A percentile compares a stretch with the other conserved stretches of the same genome.
Conservation (phyloP, 2,888 invertebrate genomes). For the Caenorhabditis sulstoni region DNA sequence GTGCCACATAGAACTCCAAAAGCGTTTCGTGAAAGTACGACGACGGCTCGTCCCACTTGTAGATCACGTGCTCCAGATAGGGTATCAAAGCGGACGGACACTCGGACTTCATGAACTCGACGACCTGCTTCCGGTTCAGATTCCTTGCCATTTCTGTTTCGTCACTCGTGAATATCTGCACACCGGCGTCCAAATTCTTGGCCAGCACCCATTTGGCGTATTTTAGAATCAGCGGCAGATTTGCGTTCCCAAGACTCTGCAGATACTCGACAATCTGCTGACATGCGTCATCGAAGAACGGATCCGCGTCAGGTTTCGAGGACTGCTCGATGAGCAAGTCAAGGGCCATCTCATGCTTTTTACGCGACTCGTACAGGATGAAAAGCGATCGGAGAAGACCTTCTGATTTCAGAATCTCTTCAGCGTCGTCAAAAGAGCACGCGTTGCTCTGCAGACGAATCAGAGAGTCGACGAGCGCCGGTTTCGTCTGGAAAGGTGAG, state of each 20-base stretch:
- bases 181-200: slow-evolving; percentile 90
- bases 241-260: slow-evolving; percentile 83
- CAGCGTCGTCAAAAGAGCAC: slow-evolving; percentile 94
- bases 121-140: slow-evolving; percentile 90
- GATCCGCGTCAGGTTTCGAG: slow-evolving; percentile 85
- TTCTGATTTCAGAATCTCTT: slow-evolving; percentile 86
- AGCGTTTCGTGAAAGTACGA: slow-evolving; percentile 92
- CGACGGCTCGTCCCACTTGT: slow-evolving; percentile 90
- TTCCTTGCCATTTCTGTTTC: slow-evolving; percentile 89
- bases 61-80: slow-evolving; percentile 94
- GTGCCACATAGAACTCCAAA: slow-evolving; percentile 91
- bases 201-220: slow-evolving; percentile 94
- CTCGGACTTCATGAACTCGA: slow-evolving; percentile 91
- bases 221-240: slow-evolving; percentile 92
- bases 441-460: slow-evolving; percentile 89
- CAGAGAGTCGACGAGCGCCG: slow-evolving; percentile 92
- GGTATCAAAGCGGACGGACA: slow-evolving; percentile 88
- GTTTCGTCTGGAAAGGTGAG: slow-evolving; percentile 87
- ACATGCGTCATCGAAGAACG: slow-evolving; percentile 83
- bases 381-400: slow-evolving; percentile 87
- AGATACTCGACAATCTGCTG: slow-evolving; percentile 90
- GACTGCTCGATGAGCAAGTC: slow-evolving; percentile 88
- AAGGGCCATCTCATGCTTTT: slow-evolving; percentile 92
- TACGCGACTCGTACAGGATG: slow-evolving; percentile 94
- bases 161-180: slow-evolving; percentile 89